Conservation (phyloP, 2,113 vertebrate species). For the Petrocephalus zakoni region DNA sequence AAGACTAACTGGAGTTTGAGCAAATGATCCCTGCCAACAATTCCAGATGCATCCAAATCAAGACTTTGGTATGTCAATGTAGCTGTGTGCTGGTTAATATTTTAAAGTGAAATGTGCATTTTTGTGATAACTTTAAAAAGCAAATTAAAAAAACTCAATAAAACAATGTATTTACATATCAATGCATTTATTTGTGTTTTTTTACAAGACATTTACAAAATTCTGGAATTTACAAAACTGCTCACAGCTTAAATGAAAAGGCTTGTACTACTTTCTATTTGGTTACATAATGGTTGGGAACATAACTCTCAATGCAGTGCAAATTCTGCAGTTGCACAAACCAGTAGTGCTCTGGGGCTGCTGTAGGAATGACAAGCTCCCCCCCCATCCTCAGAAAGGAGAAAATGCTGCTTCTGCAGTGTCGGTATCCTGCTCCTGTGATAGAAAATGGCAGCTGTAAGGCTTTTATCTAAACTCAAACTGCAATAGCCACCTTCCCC, state of each 20-base stretch:
- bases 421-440: constrained; percentile 78
- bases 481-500: not conserved
- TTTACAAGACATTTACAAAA: not conserved
- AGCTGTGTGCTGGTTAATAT: not conserved
- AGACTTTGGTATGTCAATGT: not conserved
- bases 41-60: not conserved
- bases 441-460: not conserved
- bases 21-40: not conserved
- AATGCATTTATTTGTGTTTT: not conserved
- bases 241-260: not conserved
- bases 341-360: not conserved
- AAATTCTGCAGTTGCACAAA: not conserved
- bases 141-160: not conserved
- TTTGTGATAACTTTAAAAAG: not conserved
- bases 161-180: not conserved
- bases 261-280: not conserved
- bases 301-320: not conserved
- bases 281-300: not conserved
- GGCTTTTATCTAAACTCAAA: not conserved
- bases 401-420: constrained; percentile 60
- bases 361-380: not conserved
- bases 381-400: constrained; percentile 31
- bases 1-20: not conserved
- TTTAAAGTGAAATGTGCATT: not conserved
- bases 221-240: not conserved